phyloP scores from a whole-genome alignment of 2,888 invertebrate genomes.

The Eristalinus sepulchralis region DNA sequence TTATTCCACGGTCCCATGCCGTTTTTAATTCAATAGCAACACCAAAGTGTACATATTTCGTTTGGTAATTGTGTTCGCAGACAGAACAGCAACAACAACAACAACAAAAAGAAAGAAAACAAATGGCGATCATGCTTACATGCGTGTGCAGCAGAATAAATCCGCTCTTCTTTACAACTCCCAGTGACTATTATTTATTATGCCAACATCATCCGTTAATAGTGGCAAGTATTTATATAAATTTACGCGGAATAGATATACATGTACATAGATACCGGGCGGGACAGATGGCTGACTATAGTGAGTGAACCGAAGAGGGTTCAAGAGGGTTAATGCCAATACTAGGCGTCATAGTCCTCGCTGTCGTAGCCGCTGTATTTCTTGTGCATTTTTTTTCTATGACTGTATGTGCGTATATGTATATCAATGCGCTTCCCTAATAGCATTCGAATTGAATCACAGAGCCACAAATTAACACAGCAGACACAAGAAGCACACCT shows the following conservation, averaged over 20 bases:
- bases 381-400: conserved; percentile 11
- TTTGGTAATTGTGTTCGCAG: conserved; percentile 34
- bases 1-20: conserved; percentile 46
- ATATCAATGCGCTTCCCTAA: conserved; percentile 67
- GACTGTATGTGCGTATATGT: not conserved
- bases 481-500: conserved; percentile 49
- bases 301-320: conserved; percentile 38
- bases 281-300: conserved; percentile 58
- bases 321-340: conserved; percentile 67
- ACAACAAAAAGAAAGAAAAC: conserved; percentile 36
- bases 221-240: conserved; percentile 47
- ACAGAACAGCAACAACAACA: too few relatives aligned
- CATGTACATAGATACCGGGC: not conserved
- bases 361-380: conserved; percentile 17
- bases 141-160: conserved; percentile 53
- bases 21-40: conserved; percentile 36
- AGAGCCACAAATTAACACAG: conserved; percentile 70
- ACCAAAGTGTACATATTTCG: conserved; percentile 4
- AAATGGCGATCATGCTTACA: conserved; percentile 66
- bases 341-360: conserved; percentile 12
- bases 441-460: conserved; percentile 69
- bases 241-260: conserved; percentile 59
- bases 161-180: conserved; percentile 36
- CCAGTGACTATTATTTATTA: conserved; percentile 61
- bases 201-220: conserved; percentile 70